A percentile compares a stretch with the other conserved stretches of the same genome.
These are phyloP conservation scores for Limnephilus lunatus DNA, from an alignment of 2,888 invertebrate genomes.

Conservation along the genomic window DNA sequence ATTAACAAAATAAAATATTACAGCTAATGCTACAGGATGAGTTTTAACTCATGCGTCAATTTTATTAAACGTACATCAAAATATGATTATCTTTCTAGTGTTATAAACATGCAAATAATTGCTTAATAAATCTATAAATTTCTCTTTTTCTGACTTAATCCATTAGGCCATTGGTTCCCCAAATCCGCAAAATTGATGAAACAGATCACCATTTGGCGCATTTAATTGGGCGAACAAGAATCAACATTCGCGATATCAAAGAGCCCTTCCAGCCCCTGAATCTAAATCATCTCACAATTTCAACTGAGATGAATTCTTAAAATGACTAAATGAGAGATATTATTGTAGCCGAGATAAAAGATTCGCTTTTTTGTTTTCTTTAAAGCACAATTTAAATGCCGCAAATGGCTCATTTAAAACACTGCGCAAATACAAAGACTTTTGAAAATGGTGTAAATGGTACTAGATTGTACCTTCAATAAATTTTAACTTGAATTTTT, in stretches of 20 bases:
- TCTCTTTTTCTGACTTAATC: background rate
- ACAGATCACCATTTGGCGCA: slow-evolving; percentile 5
- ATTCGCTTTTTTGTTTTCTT: slow-evolving; percentile 16
- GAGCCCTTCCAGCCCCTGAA: background rate
- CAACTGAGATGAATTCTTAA: slow-evolving; percentile 27
- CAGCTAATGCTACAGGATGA: no score
- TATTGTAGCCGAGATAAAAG: background rate
- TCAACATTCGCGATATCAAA: slow-evolving; percentile 27
- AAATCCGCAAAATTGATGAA: slow-evolving; percentile 15
- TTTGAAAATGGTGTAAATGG: background rate
- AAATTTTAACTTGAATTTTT: background rate
- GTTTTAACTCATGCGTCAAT: no score
- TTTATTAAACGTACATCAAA: no score
- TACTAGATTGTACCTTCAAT: background rate
- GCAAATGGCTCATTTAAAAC: slow-evolving; percentile 13
- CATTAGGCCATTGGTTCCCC: background rate
- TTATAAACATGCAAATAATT: no score
- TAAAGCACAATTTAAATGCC: slow-evolving; percentile 18
- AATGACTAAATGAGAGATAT: slow-evolving; percentile 32
- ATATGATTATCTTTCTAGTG: no score
- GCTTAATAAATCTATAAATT: background rate
- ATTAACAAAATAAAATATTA: no score
- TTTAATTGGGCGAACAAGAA: slow-evolving; percentile 20
- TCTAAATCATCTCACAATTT: slow-evolving; percentile 8
- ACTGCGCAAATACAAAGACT: background rate